Conservation (phyloP, 2,888 invertebrate genomes). For the Piscicola geometra region DNA sequence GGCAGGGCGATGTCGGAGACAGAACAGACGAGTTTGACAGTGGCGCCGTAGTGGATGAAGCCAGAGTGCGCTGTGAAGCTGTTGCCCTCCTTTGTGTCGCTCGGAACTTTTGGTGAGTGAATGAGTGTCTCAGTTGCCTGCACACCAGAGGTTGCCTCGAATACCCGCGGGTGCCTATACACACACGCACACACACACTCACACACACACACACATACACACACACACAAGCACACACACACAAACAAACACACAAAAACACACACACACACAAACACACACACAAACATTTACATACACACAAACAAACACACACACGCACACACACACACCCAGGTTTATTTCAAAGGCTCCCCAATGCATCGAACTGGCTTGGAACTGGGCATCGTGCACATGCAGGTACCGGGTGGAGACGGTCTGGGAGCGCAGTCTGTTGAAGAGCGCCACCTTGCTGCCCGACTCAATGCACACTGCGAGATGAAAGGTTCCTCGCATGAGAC, state of each 20-base stretch:
- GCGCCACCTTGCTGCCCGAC: conserved; percentile 95
- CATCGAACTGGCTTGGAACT: conserved; percentile 97
- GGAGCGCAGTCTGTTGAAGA: conserved; percentile 93
- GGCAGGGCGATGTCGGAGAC: conserved; percentile 98
- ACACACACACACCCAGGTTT: conserved; percentile 66
- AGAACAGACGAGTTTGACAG: conserved; percentile 96
- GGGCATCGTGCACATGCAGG: conserved; percentile 94
- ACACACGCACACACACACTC: not conserved
- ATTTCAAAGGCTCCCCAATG: conserved; percentile 99
- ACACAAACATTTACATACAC: not conserved
- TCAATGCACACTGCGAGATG: conserved; percentile 78
- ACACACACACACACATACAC: too few species aligned
- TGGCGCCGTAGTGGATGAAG: conserved; percentile 96
- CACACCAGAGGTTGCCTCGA: not conserved
- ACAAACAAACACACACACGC: not conserved
- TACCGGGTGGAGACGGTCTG: conserved; percentile 98
- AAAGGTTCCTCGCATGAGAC: too few species aligned
- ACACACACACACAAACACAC: not conserved
- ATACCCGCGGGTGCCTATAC: not conserved
- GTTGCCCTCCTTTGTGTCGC: conserved; percentile 93
- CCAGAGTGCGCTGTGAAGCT: conserved; percentile 89
- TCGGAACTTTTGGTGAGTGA: too few species aligned
- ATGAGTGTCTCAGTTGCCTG: too few species aligned
- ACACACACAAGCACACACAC: not conserved
- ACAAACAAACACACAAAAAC: not conserved